phyloP scores from a whole-genome alignment of 2,113 vertebrate species.

The Aphyosemion australe region DNA sequence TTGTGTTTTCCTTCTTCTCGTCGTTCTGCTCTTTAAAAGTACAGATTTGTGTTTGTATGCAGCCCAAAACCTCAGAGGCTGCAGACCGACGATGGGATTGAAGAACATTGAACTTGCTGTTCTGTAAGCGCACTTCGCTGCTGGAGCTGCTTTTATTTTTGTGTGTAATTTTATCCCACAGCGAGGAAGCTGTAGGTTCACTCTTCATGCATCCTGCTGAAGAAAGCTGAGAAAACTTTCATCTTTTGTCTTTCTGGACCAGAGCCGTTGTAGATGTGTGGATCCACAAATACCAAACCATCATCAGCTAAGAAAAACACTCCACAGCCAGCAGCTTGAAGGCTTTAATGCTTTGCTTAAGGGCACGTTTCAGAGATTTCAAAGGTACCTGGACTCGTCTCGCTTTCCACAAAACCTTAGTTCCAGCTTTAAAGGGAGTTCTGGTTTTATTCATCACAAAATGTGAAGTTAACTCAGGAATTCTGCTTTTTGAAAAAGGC shows the following conservation, averaged over 20 bases:
- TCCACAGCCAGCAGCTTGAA: background rate
- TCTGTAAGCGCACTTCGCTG: background rate
- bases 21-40: constrained; percentile 5
- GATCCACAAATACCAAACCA: background rate
- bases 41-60: constrained; percentile 1
- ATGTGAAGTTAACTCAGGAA: constrained; percentile 22
- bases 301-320: background rate
- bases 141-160: constrained; percentile 18
- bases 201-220: background rate
- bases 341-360: background rate
- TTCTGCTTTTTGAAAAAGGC: constrained; percentile 12
- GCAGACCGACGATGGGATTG: constrained; percentile 8
- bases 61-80: background rate
- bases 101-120: constrained; percentile 17
- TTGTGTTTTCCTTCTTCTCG: background rate
- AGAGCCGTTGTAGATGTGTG: background rate
- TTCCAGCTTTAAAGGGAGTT: constrained; percentile 27
- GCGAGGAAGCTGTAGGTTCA: constrained; percentile 10
- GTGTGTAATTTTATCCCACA: constrained; percentile 18
- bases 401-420: constrained; percentile 5
- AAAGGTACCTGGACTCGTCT: constrained; percentile 22
- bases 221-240: constrained; percentile 23
- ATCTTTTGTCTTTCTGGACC: background rate
- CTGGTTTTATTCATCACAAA: constrained; percentile 36
- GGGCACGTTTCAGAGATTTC: constrained; percentile 9